phyloP scores from a whole-genome alignment of 2,797 vertebrate species.

The Rousettus madagascariensis region DNA sequence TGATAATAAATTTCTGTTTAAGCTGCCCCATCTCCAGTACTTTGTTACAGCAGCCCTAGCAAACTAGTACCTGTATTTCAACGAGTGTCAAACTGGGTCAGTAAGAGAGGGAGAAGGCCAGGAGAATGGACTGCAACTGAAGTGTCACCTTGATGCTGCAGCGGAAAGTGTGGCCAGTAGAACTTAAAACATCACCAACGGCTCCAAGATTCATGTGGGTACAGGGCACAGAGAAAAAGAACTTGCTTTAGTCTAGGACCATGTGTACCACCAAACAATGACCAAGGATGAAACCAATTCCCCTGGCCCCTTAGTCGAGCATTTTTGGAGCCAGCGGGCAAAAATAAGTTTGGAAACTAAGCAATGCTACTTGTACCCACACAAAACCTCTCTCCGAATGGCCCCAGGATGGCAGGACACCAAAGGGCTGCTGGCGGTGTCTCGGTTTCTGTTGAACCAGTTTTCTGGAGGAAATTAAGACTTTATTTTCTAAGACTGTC shows the following conservation, averaged over 20 bases:
- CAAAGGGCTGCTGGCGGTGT: background rate
- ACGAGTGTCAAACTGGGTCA: background rate
- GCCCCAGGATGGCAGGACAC: background rate
- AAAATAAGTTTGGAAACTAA: constrained; percentile 27
- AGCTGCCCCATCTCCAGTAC: rapidly evolving
- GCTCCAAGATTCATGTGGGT: background rate
- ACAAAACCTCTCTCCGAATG: constrained; percentile 24
- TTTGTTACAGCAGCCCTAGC: background rate
- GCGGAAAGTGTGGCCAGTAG: rapidly evolving
- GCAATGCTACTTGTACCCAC: background rate
- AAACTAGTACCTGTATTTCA: background rate
- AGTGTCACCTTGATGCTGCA: background rate
- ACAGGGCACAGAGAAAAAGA: background rate
- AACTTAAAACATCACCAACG: background rate
- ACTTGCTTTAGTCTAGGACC: constrained; percentile 38
- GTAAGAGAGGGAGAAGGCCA: background rate
- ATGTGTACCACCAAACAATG: constrained; percentile 43
- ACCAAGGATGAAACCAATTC: constrained; percentile 37
- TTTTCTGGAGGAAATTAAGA: constrained; percentile 61
- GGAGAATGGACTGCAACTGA: background rate
- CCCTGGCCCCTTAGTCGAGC: background rate
- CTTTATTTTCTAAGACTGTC: constrained; percentile 40
- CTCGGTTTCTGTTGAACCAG: constrained; percentile 45
- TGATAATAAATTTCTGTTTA: background rate
- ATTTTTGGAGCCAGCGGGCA: constrained; percentile 16